These are phyloP conservation scores for Lemur catta DNA, from an alignment of 2,797 vertebrate genomes.

Conservation along the genomic window DNA sequence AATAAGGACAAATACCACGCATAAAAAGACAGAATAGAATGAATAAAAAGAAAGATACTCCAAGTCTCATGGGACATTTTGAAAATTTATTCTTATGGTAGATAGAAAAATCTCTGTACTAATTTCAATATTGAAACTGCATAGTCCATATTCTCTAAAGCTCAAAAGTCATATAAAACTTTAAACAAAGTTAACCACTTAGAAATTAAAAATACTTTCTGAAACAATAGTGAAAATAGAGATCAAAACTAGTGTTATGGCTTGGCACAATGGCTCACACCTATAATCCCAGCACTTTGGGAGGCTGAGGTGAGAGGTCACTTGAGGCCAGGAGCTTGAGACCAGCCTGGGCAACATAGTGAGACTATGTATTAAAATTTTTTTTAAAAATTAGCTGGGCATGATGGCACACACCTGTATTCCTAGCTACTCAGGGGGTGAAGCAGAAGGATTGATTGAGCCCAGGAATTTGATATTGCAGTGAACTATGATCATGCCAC, in stretches of 20 bases:
- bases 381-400: neutral
- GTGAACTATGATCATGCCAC: neutral
- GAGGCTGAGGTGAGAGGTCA: neutral
- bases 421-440: neutral
- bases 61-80: neutral
- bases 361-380: neutral
- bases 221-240: constrained; percentile 13
- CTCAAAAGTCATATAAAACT: neutral
- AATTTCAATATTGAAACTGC: neutral
- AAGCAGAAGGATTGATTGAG: neutral
- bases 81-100: neutral
- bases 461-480: neutral
- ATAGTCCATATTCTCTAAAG: neutral
- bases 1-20: neutral
- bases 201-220: neutral
- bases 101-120: neutral
- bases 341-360: neutral
- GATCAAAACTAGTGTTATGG: neutral
- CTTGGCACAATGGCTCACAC: neutral
- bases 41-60: neutral
- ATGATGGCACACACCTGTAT: neutral
- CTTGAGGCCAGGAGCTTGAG: neutral
- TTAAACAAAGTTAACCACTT: neutral
- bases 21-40: neutral
- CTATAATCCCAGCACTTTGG: neutral